These are phyloP conservation scores for Garra rufa DNA, from an alignment of 2,113 vertebrate genomes.

Conservation along the genomic window DNA sequence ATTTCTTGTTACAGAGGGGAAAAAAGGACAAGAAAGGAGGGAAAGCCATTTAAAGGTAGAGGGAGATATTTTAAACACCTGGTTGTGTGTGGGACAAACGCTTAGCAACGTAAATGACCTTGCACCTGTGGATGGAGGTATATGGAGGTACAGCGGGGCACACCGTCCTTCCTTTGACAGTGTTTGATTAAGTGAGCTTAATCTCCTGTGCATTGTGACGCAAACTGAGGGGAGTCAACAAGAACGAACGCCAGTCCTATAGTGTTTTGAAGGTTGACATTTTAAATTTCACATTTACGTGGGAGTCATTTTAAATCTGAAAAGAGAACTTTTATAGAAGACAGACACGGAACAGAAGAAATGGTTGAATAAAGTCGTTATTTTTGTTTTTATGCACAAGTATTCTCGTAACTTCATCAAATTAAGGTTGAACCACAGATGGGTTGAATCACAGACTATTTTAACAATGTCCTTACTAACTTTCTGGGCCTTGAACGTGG, in stretches of 20 bases:
- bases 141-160: constrained; percentile 12
- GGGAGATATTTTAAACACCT: constrained; percentile 12
- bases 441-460: no score
- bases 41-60: background rate
- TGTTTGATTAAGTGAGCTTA: constrained; percentile 23
- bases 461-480: no score
- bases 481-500: no score
- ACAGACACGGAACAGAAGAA: no score
- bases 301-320: background rate
- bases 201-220: constrained; percentile 18
- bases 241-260: background rate
- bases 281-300: no score
- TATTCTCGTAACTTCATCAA: no score
- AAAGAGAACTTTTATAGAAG: background rate
- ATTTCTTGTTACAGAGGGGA: constrained; percentile 40
- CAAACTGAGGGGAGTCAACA: background rate
- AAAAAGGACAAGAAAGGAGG: constrained; percentile 1
- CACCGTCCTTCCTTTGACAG: constrained; percentile 12
- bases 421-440: no score
- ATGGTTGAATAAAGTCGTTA: no score
- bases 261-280: background rate
- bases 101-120: constrained; percentile 32
- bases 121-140: constrained; percentile 38
- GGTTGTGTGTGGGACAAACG: constrained; percentile 19
- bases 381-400: no score